A percentile compares a stretch with the other conserved stretches of the same genome.
Conservation (phyloP, 1,140 invertebrate species). For the Euura lappo region DNA sequence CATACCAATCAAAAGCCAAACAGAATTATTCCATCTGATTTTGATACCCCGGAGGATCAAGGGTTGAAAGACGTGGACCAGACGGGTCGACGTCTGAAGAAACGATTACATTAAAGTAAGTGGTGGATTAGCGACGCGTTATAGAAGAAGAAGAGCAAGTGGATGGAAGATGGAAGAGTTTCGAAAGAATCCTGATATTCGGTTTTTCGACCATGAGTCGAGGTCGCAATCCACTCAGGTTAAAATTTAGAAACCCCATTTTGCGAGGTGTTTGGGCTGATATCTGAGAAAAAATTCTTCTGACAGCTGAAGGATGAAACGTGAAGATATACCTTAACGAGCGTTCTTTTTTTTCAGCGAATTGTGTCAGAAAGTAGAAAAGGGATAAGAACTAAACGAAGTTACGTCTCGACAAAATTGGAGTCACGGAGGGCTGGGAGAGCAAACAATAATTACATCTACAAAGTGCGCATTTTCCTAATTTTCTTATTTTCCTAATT, state of each 20-base stretch:
- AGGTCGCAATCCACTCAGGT: not conserved
- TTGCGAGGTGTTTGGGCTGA: too few species aligned
- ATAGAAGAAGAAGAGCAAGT: not conserved
- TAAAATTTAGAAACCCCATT: too few species aligned
- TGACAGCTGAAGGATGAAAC: too few species aligned
- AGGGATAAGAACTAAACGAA: not conserved
- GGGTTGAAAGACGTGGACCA: not conserved
- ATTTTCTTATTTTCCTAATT: constrained; percentile 11
- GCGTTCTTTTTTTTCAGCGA: too few species aligned
- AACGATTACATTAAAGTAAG: constrained; percentile 7
- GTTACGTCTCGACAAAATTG: not conserved
- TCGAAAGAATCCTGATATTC: not conserved
- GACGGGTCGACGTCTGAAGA: constrained; percentile 4
- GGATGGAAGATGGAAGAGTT: not conserved
- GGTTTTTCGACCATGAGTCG: not conserved
- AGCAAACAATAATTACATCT: constrained; percentile 16
- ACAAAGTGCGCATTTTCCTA: constrained; percentile 10
- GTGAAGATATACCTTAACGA: too few species aligned
- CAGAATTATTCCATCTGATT: too few species aligned
- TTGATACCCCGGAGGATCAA: not conserved
- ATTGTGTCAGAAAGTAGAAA: too few species aligned
- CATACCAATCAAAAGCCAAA: too few species aligned
- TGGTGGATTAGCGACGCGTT: constrained; percentile 4
- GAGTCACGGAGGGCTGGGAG: not conserved
- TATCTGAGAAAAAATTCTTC: too few species aligned